These are phyloP conservation scores for Muntiacus muntjak DNA, from an alignment of 2,113 vertebrate genomes.

Conservation along the genomic window DNA sequence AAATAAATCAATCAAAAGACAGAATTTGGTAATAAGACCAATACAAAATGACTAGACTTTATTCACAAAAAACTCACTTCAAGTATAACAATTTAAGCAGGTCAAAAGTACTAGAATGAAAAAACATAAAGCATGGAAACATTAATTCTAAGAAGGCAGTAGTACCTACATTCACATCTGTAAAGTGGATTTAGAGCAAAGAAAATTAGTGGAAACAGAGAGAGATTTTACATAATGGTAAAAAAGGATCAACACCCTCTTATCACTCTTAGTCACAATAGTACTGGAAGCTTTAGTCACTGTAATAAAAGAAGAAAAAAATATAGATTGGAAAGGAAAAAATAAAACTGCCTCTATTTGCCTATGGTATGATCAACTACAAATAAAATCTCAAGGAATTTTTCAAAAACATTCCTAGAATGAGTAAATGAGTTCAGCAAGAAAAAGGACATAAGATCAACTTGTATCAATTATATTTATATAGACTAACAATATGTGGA, in stretches of 20 bases:
- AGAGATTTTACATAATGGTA: not conserved
- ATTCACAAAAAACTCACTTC: not conserved
- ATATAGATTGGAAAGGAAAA: not conserved
- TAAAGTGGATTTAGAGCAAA: not conserved
- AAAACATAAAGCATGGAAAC: not conserved
- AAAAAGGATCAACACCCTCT: not conserved
- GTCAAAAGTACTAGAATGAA: not conserved
- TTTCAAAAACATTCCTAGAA: not conserved
- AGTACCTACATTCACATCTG: not conserved
- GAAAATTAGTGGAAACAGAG: not conserved
- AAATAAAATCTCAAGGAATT: not conserved
- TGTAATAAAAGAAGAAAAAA: not conserved
- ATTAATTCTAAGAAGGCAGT: not conserved
- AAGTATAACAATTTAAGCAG: not conserved
- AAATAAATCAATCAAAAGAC: not conserved
- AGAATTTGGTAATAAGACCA: not conserved
- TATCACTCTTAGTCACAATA: not conserved
- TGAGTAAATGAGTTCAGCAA: not conserved
- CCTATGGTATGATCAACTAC: not conserved
- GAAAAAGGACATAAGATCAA: not conserved
- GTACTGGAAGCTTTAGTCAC: not conserved
- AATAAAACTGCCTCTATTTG: not conserved
- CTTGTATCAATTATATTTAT: not conserved
- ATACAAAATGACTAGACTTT: not conserved
- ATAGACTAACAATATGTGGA: not conserved